These are phyloP conservation scores for Forficula auricularia DNA, from an alignment of 1,140 invertebrate genomes.

Conservation along the genomic window DNA sequence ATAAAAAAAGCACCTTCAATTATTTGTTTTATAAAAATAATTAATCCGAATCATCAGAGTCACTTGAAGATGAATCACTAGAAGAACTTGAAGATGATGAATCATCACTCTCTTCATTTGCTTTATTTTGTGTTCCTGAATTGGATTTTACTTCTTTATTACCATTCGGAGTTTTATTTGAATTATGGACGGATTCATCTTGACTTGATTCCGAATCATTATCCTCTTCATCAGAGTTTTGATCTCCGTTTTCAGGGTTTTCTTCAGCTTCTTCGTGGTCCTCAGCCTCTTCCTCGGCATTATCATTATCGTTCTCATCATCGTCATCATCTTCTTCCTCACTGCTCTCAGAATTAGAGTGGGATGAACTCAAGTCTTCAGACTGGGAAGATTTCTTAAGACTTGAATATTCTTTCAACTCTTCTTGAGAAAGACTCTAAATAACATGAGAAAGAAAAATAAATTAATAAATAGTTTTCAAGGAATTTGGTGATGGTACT, in stretches of 20 bases:
- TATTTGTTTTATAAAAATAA: no score
- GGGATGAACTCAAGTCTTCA: conserved; percentile 2
- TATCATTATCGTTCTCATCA: conserved; percentile 6
- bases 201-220: no score
- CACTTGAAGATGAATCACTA: not conserved
- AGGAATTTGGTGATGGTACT: not conserved
- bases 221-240: no score
- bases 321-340: not conserved
- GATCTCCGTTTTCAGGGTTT: no score
- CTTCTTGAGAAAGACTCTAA: conserved; percentile 20
- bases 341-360: conserved; percentile 7
- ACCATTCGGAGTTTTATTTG: no score
- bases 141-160: no score
- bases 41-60: conserved; percentile 24
- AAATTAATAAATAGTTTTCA: no score
- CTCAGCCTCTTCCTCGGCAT: conserved; percentile 3
- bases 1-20: no score
- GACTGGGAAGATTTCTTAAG: conserved; percentile 6
- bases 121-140: no score
- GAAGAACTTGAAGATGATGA: no score
- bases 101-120: no score
- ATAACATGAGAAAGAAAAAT: conserved; percentile 3
- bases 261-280: not conserved
- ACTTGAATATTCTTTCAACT: conserved; percentile 21
- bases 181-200: no score